Evolutionary conservation across 2,113 vertebrate genomes (phyloP).

Genomic region (Crotalus horridus): DNA sequence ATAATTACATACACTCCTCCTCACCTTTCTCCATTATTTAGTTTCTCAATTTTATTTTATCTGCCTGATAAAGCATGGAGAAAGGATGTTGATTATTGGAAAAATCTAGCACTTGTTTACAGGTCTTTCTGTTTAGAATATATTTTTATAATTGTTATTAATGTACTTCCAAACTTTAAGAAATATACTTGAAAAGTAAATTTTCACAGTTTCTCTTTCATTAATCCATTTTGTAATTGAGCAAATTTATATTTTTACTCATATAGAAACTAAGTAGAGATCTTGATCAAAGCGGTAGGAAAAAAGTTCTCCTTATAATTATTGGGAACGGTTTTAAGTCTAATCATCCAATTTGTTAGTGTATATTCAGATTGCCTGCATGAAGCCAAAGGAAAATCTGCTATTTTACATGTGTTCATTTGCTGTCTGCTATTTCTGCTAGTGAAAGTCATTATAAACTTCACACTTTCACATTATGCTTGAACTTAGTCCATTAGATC

Average conservation of each 20-base stretch:
- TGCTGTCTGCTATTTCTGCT: neutral
- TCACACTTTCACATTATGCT: neutral
- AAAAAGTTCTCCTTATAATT: neutral
- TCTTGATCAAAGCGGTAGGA: neutral
- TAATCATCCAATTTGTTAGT: neutral
- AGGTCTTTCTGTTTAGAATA: neutral
- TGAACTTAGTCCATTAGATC: neutral
- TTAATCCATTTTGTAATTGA: neutral
- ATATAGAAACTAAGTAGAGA: neutral
- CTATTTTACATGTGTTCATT: neutral
- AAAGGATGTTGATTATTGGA: neutral
- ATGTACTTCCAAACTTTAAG: neutral
- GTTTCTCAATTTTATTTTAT: neutral
- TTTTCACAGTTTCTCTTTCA: no score
- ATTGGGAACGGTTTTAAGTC: neutral
- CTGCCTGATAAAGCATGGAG: neutral
- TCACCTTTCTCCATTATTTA: neutral
- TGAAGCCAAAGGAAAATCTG: neutral
- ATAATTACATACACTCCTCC: neutral
- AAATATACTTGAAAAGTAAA: neutral
- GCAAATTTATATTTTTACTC: neutral
- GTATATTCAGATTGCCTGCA: neutral
- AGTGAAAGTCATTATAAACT: neutral
- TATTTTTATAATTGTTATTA: neutral
- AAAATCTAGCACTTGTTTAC: neutral